Evolutionary conservation across 2,113 vertebrate species (phyloP).

Genomic region (Turnix velox): DNA sequence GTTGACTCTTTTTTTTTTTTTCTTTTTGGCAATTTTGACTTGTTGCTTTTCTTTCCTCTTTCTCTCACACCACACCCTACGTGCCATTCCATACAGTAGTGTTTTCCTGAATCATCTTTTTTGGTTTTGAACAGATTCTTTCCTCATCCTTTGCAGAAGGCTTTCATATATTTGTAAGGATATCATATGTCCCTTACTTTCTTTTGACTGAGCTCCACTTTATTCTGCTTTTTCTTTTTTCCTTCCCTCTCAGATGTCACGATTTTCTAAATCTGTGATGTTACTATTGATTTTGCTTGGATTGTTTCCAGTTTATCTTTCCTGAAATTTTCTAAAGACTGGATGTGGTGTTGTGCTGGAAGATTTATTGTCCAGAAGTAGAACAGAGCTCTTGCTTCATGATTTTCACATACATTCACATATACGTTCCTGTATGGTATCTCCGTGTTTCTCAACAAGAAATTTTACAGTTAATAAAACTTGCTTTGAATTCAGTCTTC

Average conservation of each 20-base stretch:
- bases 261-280: conserved; percentile 44
- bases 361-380: neutral
- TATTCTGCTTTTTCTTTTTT: neutral
- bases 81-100: neutral
- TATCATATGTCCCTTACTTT: neutral
- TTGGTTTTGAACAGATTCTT: neutral
- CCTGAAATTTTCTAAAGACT: conserved; percentile 25
- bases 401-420: neutral
- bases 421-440: neutral
- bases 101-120: neutral
- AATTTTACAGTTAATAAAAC: neutral
- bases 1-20: neutral
- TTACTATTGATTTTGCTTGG: conserved; percentile 33
- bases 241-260: conserved; percentile 1
- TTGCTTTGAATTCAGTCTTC: neutral
- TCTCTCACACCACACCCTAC: neutral
- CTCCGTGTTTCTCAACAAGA: neutral
- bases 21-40: neutral
- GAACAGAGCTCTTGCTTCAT: conserved; percentile 5
- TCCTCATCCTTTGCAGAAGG: neutral
- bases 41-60: conserved; percentile 2
- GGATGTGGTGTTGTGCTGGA: neutral
- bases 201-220: neutral
- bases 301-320: conserved; percentile 20
- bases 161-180: neutral